These are phyloP conservation scores for Sinotaia quadrata DNA, from an alignment of 2,888 invertebrate species.

Conservation along the genomic window DNA sequence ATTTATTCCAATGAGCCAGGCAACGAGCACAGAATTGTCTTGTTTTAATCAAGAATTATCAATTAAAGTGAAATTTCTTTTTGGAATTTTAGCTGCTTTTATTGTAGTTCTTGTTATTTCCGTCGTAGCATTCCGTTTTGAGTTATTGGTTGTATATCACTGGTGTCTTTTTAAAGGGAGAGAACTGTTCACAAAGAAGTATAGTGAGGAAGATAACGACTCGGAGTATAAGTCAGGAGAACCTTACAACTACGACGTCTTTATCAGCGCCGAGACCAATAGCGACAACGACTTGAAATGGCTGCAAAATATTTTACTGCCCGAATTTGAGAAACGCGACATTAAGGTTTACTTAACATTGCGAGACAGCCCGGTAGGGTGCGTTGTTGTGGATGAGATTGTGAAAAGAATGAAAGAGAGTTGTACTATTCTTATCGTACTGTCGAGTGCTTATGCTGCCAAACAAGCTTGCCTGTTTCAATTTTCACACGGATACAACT, in stretches of 20 bases:
- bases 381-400: conserved; percentile 19
- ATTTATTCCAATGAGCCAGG: not conserved
- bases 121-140: conserved; percentile 10
- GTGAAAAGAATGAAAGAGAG: conserved; percentile 11
- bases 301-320: conserved; percentile 6
- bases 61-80: not conserved
- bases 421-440: not conserved
- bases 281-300: conserved; percentile 9
- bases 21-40: not conserved
- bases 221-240: no score
- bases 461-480: conserved; percentile 15
- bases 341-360: not conserved
- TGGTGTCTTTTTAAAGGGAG: no score
- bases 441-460: conserved; percentile 1
- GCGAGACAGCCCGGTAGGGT: conserved; percentile 2
- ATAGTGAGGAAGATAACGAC: no score
- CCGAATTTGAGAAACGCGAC: not conserved
- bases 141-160: conserved; percentile 1
- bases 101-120: not conserved
- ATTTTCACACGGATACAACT: conserved; percentile 14
- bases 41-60: not conserved
- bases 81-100: not conserved
- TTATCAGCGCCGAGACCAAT: conserved; percentile 11
- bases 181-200: no score
- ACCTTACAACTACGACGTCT: conserved; percentile 8